Evolutionary conservation across 2,888 invertebrate species (phyloP).

Genomic region (Aphodius sticticus): DNA sequence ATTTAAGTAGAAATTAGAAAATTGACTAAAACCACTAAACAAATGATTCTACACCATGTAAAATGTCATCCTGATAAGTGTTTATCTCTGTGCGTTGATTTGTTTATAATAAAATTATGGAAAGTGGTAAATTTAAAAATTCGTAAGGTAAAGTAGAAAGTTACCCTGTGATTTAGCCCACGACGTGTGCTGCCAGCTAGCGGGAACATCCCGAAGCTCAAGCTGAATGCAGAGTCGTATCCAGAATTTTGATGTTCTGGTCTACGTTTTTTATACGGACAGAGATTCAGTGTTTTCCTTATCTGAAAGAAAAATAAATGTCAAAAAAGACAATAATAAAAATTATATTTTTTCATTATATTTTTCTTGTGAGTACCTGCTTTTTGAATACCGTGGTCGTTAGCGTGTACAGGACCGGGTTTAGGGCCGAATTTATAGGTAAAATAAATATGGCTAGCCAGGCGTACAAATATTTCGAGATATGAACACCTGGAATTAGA

Average conservation of each 20-base stretch:
- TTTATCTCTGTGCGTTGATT: no score
- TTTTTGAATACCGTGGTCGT: slow-evolving; percentile 69
- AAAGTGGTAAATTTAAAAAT: no score
- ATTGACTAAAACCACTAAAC: no score
- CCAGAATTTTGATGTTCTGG: slow-evolving; percentile 56
- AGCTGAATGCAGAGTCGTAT: slow-evolving; percentile 61
- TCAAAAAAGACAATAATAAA: neutral
- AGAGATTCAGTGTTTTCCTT: slow-evolving; percentile 52
- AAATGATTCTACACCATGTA: no score
- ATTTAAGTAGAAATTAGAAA: no score
- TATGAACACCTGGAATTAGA: slow-evolving; percentile 60
- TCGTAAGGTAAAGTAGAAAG: no score
- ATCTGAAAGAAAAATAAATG: slow-evolving; percentile 45
- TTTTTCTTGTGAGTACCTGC: slow-evolving; percentile 55
- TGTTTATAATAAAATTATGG: no score
- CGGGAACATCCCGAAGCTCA: slow-evolving; percentile 61
- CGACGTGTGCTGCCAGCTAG: slow-evolving; percentile 55
- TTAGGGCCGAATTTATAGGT: slow-evolving; percentile 69
- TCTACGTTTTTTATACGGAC: slow-evolving; percentile 46
- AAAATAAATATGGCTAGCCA: slow-evolving; percentile 69
- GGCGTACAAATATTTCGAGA: slow-evolving; percentile 66
- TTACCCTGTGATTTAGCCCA: slow-evolving; percentile 56
- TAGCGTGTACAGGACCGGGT: slow-evolving; percentile 69
- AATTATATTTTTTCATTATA: neutral
- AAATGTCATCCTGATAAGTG: no score